Evolutionary conservation across 2,797 vertebrate species (phyloP).

Genomic region (Semaprochilodus insignis): DNA sequence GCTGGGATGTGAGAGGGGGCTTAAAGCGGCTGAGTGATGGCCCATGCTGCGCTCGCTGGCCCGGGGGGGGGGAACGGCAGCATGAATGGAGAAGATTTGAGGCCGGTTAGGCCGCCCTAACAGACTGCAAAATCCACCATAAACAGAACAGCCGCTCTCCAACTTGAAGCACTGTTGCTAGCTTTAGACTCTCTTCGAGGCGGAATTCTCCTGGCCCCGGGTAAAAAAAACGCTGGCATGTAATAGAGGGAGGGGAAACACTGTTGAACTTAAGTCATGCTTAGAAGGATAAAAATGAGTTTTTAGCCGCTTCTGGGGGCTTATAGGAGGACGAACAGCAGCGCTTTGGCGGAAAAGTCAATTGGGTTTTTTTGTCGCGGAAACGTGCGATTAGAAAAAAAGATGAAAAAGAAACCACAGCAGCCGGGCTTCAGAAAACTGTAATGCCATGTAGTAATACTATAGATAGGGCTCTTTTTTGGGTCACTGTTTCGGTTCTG

Average conservation of each 20-base stretch:
- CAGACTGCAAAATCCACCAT: slow-evolving; percentile 47
- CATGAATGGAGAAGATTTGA: slow-evolving; percentile 43
- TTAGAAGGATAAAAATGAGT: slow-evolving; percentile 47
- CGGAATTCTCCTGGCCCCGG: slow-evolving; percentile 31
- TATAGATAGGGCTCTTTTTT: background rate
- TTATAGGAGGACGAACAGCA: slow-evolving; percentile 33
- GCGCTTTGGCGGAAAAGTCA: slow-evolving; percentile 53
- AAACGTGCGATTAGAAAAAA: slow-evolving; percentile 47
- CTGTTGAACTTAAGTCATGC: slow-evolving; percentile 43
- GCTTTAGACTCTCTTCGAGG: slow-evolving; percentile 10
- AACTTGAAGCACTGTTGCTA: slow-evolving; percentile 7
- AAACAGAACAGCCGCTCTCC: slow-evolving; percentile 46
- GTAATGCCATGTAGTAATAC: slow-evolving; percentile 20
- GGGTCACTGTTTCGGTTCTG: background rate
- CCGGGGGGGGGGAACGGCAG: slow-evolving; percentile 6
- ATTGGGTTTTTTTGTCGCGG: slow-evolving; percentile 26
- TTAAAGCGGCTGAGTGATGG: slow-evolving; percentile 40
- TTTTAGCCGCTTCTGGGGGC: slow-evolving; percentile 48
- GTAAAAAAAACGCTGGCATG: slow-evolving; percentile 18
- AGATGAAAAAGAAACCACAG: slow-evolving; percentile 50
- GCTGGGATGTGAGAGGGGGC: slow-evolving; percentile 27
- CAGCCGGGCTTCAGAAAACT: slow-evolving; percentile 4
- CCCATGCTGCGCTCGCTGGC: slow-evolving; percentile 33
- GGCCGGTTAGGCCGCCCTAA: slow-evolving; percentile 37
- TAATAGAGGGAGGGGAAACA: slow-evolving; percentile 38